Evolutionary conservation across 1,140 invertebrate species (phyloP).

Genomic region (Drosophila busckii): DNA sequence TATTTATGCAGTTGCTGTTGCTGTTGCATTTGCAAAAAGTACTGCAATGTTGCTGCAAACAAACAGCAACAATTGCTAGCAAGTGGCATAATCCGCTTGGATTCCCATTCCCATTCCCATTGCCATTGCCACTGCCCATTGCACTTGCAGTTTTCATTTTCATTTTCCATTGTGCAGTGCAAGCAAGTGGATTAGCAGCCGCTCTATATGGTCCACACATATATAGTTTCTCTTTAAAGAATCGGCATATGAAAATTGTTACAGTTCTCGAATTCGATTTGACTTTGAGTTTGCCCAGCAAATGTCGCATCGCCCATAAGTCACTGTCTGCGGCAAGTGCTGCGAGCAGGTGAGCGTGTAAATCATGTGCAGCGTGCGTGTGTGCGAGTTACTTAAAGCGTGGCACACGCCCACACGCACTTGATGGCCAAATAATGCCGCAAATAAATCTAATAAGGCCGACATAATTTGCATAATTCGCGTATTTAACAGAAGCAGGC

Average conservation of each 20-base stretch:
- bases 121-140: slow-evolving; percentile 37
- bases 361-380: slow-evolving; percentile 44
- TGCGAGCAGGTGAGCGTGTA: slow-evolving; percentile 41
- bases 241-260: too few relatives aligned
- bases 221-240: too few relatives aligned
- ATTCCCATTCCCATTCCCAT: slow-evolving; percentile 33
- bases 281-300: slow-evolving; percentile 26
- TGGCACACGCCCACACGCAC: slow-evolving; percentile 16
- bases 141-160: slow-evolving; percentile 39
- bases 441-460: slow-evolving; percentile 76
- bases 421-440: slow-evolving; percentile 49
- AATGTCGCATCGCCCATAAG: slow-evolving; percentile 59
- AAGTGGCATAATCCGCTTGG: slow-evolving; percentile 63
- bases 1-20: slow-evolving; percentile 57
- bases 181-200: slow-evolving; percentile 21
- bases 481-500: slow-evolving; percentile 63
- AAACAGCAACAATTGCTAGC: slow-evolving; percentile 56
- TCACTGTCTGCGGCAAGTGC: slow-evolving; percentile 41
- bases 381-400: slow-evolving; percentile 58
- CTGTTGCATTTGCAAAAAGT: slow-evolving; percentile 18
- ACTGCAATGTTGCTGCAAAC: background rate
- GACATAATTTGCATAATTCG: slow-evolving; percentile 76
- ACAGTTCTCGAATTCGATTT: too few relatives aligned
- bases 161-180: slow-evolving; percentile 5
- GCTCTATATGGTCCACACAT: slow-evolving; percentile 28